Base-by-base conservation (phyloP, 2,113 vertebrate species). In the Channa argus region DNA sequence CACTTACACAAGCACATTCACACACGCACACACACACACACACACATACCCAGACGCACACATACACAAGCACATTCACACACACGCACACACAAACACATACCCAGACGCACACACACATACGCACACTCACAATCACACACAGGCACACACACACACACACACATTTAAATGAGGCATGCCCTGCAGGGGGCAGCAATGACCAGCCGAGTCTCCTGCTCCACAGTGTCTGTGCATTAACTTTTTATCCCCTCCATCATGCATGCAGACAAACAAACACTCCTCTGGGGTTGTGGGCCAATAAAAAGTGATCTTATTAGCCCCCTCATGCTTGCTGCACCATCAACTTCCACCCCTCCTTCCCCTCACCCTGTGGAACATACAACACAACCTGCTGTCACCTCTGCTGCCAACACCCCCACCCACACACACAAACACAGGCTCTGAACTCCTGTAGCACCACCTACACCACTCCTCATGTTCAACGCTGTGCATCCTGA, bases 101-200 rank as follows among this genome's bases (percentile, higher is more conserved):
- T 36, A 53, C 56, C 38, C 36, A 69, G n/a, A 24, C 49, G 1
- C 58, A 44, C 9, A 61, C 41, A 4, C 9, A 11, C 63, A 15
- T 3, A 49, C 24, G 11, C 33, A 54, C 12, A 69, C 9, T 56
- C 54, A 54, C 61, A 50, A 53, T 12, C 63, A 6, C 53, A 14
- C 36, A 15, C 14, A 54, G 46, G 47, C 45, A 63, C 13, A 33
- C 55, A 44, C 60, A 79, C 46, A 38, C n/a, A 37, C 36, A 13
- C 43, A 53, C 70, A 68, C 39, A 64, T 34, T 66, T 0, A n/a
- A 7, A 60, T 49, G 38, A 34, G 63, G 34, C 44, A 73, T 63
- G 75, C 71, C 92, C 93, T 93, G 91, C 83, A 91, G 93, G 89
- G 92, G 93, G 93, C 92, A 94, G 92, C 87, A 94, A 88, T 82